A percentile compares a stretch with the other conserved stretches of the same genome.
Conservation (phyloP, 2,113 vertebrate genomes). For the Lepisosteus osseus region DNA sequence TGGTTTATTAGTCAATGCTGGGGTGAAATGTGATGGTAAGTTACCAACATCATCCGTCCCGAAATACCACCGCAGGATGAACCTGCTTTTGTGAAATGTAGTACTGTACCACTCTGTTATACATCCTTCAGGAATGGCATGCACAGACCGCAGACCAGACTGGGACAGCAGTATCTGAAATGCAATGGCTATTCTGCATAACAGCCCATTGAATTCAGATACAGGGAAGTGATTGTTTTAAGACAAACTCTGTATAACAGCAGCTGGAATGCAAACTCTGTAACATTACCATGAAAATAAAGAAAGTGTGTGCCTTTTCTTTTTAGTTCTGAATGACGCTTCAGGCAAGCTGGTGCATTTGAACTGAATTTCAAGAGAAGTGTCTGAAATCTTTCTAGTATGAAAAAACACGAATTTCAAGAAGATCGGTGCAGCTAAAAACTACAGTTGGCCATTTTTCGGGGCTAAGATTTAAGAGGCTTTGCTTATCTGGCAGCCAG, state of each 20-base stretch:
- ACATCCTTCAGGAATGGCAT: background rate
- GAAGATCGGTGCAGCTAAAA: background rate
- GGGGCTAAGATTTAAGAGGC: background rate
- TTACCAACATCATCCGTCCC: background rate
- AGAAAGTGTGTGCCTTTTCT: background rate
- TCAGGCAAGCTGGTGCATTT: no score
- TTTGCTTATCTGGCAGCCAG: constrained; percentile 10
- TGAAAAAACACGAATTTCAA: no score
- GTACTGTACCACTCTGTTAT: background rate
- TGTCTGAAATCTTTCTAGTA: background rate
- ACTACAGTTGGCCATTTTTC: background rate
- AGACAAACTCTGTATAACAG: no score
- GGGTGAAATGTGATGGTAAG: no score
- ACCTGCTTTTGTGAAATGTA: constrained; percentile 10
- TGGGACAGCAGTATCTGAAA: no score
- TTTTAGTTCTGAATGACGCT: background rate
- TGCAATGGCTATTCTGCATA: no score
- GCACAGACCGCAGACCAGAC: background rate
- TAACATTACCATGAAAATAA: no score
- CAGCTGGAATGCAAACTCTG: no score
- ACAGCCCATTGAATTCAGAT: no score
- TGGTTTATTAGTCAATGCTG: background rate
- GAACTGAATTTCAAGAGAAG: background rate
- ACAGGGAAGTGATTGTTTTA: no score
- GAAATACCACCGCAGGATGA: background rate